These are phyloP conservation scores for Cricetomys ansorgei DNA, from an alignment of 2,113 vertebrate genomes.

Conservation along the genomic window DNA sequence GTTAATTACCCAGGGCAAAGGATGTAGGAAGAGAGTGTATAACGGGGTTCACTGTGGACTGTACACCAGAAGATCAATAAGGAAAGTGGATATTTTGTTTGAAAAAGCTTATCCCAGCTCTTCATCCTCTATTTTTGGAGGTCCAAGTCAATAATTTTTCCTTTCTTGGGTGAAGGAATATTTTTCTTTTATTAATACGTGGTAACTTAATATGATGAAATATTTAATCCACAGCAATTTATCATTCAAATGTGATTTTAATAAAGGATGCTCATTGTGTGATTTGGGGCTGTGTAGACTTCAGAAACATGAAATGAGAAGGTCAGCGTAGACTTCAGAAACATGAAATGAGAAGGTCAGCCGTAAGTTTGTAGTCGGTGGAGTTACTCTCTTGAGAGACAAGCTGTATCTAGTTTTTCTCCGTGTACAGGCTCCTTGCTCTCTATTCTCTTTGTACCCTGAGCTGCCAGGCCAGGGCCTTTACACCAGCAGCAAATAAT, in stretches of 20 bases:
- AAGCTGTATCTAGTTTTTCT: background rate
- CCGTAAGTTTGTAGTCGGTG: background rate
- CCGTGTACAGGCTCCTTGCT: background rate
- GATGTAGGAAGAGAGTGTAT: background rate
- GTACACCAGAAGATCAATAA: background rate
- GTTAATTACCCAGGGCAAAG: slow-evolving; percentile 30
- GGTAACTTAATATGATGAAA: background rate
- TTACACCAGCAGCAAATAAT: background rate
- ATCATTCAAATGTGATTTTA: slow-evolving; percentile 10
- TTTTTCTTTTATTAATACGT: background rate
- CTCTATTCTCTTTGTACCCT: background rate
- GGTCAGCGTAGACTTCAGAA: background rate
- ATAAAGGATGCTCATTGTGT: background rate
- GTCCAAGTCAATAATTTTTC: background rate
- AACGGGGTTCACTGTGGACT: background rate
- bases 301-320: background rate
- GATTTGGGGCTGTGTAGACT: background rate
- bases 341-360: background rate
- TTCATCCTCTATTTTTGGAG: background rate
- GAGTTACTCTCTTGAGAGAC: slow-evolving; percentile 29
- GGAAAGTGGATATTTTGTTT: slow-evolving; percentile 22
- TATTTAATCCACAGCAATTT: background rate
- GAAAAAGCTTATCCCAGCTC: slow-evolving; percentile 1
- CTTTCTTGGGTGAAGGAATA: background rate
- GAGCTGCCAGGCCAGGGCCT: background rate